These are phyloP conservation scores for Ctenodactylus gundi DNA, from an alignment of 2,113 vertebrate genomes.

Conservation along the genomic window DNA sequence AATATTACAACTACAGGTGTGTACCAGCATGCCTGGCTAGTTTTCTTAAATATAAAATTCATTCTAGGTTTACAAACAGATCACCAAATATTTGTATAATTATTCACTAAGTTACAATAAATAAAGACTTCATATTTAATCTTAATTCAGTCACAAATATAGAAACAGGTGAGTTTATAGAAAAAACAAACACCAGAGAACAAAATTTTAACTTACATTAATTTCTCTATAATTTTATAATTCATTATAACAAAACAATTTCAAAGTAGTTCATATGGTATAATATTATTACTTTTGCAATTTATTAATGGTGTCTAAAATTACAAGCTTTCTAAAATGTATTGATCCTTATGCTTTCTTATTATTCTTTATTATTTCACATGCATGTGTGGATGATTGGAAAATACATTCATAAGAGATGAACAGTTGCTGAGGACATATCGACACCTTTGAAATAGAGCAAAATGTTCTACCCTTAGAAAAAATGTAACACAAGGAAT, in stretches of 20 bases:
- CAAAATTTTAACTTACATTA: neutral
- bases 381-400: too few relatives aligned
- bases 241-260: neutral
- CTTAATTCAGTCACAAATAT: neutral
- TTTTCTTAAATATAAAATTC: neutral
- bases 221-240: neutral
- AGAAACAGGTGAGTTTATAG: neutral
- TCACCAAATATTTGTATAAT: neutral
- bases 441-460: neutral
- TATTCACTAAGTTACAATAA: neutral
- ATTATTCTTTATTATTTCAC: too few relatives aligned
- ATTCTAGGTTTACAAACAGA: neutral
- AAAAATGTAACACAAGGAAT: neutral
- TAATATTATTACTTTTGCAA: neutral
- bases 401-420: neutral
- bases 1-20: too few relatives aligned
- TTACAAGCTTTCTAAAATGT: neutral
- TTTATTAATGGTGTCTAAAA: slow-evolving; percentile 21
- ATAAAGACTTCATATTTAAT: neutral
- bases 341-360: neutral
- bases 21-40: too few relatives aligned
- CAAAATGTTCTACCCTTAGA: neutral
- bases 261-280: neutral
- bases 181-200: neutral
- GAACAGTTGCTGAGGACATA: neutral